Conservation (phyloP, 2,888 invertebrate species). For the Chorisops tibialis region DNA sequence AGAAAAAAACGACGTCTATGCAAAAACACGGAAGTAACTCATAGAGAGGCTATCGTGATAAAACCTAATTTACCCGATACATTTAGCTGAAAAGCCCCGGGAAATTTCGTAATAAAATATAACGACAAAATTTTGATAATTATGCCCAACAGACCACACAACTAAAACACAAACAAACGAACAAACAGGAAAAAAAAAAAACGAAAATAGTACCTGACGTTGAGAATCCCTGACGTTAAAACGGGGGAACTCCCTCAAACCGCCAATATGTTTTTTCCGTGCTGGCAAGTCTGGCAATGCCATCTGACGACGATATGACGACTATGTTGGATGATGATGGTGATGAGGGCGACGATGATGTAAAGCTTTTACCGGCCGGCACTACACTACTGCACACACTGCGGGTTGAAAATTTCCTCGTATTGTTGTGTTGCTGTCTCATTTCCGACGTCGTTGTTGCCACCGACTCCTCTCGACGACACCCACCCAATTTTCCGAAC, state of each 20-base stretch:
- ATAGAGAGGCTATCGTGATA: neutral
- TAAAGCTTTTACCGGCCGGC: conserved; percentile 20
- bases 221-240: neutral
- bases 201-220: neutral
- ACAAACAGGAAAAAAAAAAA: neutral
- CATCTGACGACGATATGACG: conserved; percentile 7
- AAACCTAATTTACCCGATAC: neutral
- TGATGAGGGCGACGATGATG: neutral
- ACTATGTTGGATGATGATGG: neutral
- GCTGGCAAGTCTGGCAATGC: conserved; percentile 14
- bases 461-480: neutral
- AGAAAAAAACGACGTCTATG: neutral
- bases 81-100: neutral
- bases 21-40: neutral
- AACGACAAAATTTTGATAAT: neutral
- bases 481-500: neutral
- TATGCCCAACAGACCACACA: neutral
- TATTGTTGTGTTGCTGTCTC: no score
- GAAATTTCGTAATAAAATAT: neutral
- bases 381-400: neutral
- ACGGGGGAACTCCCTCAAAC: conserved; percentile 1
- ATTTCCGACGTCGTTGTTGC: no score
- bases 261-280: conserved; percentile 7
- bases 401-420: no score
- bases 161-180: neutral